Evolutionary conservation across 2,888 invertebrate genomes (phyloP).

Genomic region (Dasypolia templi): DNA sequence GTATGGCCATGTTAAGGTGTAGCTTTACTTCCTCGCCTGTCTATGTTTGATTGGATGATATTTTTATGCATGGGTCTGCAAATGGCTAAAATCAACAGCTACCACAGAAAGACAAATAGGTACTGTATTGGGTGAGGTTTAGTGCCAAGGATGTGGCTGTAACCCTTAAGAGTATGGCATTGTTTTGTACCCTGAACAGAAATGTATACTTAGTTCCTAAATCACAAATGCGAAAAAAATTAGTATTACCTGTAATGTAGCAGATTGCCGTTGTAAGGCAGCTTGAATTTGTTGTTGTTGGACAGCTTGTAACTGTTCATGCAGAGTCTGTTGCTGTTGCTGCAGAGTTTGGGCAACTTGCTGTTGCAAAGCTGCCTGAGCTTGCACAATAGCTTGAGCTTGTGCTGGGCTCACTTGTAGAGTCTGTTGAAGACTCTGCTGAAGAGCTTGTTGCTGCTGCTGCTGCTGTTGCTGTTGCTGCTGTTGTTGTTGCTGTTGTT

Average conservation of each 20-base stretch:
- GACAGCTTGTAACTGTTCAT: conserved; percentile 87
- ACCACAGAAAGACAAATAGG: not conserved
- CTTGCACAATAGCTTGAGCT: conserved; percentile 86
- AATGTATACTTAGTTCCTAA: not conserved
- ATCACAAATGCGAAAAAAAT: not conserved
- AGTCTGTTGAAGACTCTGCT: conserved; percentile 83
- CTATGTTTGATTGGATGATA: not conserved
- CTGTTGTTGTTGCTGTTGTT: conserved; percentile 75
- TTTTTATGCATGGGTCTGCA: not conserved
- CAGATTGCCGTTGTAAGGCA: conserved; percentile 86
- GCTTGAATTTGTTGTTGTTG: conserved; percentile 89
- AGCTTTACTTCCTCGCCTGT: not conserved
- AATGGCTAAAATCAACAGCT: not conserved
- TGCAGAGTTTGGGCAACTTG: conserved; percentile 87
- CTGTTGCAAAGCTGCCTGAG: conserved; percentile 86
- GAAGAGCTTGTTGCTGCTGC: conserved; percentile 78
- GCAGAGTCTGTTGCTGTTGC: conserved; percentile 86
- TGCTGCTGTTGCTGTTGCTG: conserved; percentile 77
- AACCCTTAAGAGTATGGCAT: too few relatives aligned
- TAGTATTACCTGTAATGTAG: conserved; percentile 82
- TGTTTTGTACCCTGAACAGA: not conserved
- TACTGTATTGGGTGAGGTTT: too few relatives aligned
- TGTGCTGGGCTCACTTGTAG: conserved; percentile 87
- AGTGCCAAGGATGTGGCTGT: too few relatives aligned
- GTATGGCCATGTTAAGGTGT: not conserved